A percentile compares a stretch with the other conserved stretches of the same genome.
phyloP scores from a whole-genome alignment of 2,888 invertebrate genomes.

The Drosophila buzzatii region DNA sequence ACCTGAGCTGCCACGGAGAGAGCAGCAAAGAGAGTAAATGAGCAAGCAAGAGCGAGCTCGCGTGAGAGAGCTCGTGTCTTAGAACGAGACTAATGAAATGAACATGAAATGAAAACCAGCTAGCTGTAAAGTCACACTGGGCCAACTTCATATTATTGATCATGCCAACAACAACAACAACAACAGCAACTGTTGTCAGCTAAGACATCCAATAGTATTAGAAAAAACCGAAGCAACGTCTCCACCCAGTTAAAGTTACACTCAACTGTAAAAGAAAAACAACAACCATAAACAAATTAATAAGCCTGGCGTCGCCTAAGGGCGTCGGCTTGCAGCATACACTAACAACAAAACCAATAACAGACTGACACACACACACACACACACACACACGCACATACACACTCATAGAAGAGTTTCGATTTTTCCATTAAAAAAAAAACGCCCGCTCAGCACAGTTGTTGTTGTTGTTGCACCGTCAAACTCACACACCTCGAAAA shows the following conservation, averaged over 20 bases:
- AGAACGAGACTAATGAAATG: conserved; percentile 4
- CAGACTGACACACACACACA: conserved; percentile 38
- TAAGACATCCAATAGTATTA: conserved; percentile 48
- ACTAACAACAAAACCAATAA: conserved; percentile 67
- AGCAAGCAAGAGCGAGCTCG: background rate
- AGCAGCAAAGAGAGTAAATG: conserved; percentile 12
- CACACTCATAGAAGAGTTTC: conserved; percentile 54
- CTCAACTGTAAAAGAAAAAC: conserved; percentile 25
- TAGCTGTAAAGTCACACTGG: conserved; percentile 28
- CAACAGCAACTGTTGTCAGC: conserved; percentile 7
- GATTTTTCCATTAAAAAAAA: conserved; percentile 70
- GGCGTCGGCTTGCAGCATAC: conserved; percentile 72
- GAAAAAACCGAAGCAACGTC: conserved; percentile 18
- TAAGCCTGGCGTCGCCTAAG: conserved; percentile 61
- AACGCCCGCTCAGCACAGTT: conserved; percentile 72
- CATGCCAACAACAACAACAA: conserved; percentile 25
- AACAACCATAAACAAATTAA: conserved; percentile 62
- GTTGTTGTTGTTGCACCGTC: conserved; percentile 34
- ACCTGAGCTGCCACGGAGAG: conserved; percentile 30
- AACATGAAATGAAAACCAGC: conserved; percentile 31
- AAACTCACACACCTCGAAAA: conserved; percentile 46
- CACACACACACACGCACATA: conserved; percentile 34
- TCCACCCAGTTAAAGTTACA: conserved; percentile 21
- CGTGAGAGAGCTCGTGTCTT: conserved; percentile 12
- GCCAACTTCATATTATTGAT: conserved; percentile 54